Percentiles rank a stretch among this genome's conserved stretches.
These are phyloP conservation scores for Laterallus jamaicensis DNA, from an alignment of 2,113 vertebrate genomes.

Conservation along the genomic window DNA sequence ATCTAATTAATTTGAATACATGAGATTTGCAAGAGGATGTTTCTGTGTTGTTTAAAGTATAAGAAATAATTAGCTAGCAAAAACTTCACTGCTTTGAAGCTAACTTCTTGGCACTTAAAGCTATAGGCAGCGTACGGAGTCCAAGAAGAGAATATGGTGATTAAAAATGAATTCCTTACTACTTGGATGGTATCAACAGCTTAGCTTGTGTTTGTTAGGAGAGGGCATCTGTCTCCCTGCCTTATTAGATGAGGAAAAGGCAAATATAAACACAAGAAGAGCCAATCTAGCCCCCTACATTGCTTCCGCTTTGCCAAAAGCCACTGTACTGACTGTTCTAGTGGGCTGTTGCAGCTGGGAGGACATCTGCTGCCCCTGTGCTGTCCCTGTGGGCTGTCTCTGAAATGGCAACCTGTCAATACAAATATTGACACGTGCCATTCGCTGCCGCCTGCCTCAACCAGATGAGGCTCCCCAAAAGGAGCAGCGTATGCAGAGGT, in stretches of 20 bases:
- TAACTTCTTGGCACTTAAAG: not conserved
- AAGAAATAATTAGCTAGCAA: not conserved
- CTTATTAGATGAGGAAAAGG: not conserved
- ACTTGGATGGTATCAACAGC: not conserved
- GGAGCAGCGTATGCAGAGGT: fast-evolving
- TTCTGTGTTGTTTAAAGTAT: not conserved
- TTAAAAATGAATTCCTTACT: slow-evolving; percentile 8
- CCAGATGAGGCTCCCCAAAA: not conserved
- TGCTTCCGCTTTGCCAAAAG: not conserved
- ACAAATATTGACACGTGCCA: not conserved
- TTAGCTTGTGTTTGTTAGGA: not conserved
- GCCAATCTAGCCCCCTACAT: not conserved
- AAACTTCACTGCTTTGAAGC: not conserved
- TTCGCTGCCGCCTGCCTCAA: not conserved
- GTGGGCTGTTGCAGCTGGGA: slow-evolving; percentile 26
- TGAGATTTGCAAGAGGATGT: not conserved
- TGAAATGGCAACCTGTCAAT: not conserved
- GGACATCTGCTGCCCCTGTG: slow-evolving; percentile 14
- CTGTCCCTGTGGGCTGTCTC: not conserved
- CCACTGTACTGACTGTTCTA: not conserved
- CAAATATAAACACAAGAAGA: slow-evolving; percentile 16
- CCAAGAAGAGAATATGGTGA: not conserved
- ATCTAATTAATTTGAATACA: slow-evolving; percentile 4
- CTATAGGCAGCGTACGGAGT: not conserved
- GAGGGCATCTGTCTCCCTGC: slow-evolving; percentile 25